Conservation (phyloP, 2,888 invertebrate genomes). For the Watsonalla cultraria region DNA sequence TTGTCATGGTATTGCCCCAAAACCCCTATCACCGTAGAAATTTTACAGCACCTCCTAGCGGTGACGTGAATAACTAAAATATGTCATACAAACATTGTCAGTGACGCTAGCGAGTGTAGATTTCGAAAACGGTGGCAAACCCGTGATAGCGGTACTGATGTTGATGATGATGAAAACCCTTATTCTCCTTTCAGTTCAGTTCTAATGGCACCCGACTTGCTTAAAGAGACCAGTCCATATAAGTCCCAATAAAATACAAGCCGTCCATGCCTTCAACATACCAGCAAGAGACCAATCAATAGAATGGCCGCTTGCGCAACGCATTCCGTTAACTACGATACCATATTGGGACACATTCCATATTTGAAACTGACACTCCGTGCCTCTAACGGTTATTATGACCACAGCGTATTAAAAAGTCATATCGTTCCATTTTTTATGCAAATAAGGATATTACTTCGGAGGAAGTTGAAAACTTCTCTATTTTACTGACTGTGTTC, state of each 20-base stretch:
- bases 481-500: too few species aligned
- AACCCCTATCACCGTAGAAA: too few species aligned
- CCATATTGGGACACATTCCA: constrained; percentile 10
- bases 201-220: background rate
- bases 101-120: too few species aligned
- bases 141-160: too few species aligned
- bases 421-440: background rate
- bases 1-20: too few species aligned
- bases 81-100: too few species aligned
- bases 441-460: background rate
- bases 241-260: constrained; percentile 1
- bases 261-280: background rate
- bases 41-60: too few species aligned
- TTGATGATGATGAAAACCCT: too few species aligned
- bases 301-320: constrained; percentile 14
- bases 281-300: constrained; percentile 1
- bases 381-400: background rate
- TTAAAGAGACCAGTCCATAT: constrained; percentile 4
- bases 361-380: background rate
- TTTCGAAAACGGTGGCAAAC: too few species aligned
- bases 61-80: too few species aligned
- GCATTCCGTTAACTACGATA: constrained; percentile 9
- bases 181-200: too few species aligned
- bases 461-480: too few species aligned
- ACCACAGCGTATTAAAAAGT: background rate